Base-by-base conservation (phyloP, 1,140 invertebrate genomes). In the Drosophila setifemur region DNA sequence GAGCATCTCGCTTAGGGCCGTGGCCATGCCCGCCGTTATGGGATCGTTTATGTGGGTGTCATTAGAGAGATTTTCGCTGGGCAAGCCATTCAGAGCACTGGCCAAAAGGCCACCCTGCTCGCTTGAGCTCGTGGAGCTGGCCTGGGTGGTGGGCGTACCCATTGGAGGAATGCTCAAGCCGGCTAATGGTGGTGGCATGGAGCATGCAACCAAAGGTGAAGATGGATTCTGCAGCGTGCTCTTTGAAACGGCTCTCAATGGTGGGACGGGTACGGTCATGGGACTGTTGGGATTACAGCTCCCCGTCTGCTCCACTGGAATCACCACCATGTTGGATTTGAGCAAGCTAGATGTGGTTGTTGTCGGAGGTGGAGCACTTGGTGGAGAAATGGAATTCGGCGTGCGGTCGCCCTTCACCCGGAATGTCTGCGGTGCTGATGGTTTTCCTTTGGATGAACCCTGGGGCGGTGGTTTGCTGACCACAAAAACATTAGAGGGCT, bases 1-100 rank as follows among this genome's bases (percentile, higher is more conserved):
- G 0, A 91, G 66, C 21, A 90, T 60, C 25, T 92, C 91, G 40
- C 75, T 90, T 2, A 91, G 43, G 4, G 88, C 86, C 9, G 82
- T 70, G 7, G 86, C 73, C 18, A 91, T 44, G 23, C 66, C 89
- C 21, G 53, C 86, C 2, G 68, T 89, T 16, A 74, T 75, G 26
- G 77, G 73, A 52, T 86, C 87, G 14, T 35, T 16, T 0, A 39
- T 35, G 1, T 44, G 19, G 1, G 64, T 11, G 2, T 79, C 81
- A 31, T n/a, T 70, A 2, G 49, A 19, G 23, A 60, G 4, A 0
- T 47, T 26, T 7, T 81, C 81, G 35, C 12, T 76, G 0, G 67
- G 21, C 12, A 69, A 25, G 14, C 81, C 81, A 21, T 85, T 85
- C 2, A 81, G 19, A 0, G 71, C 79, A 35, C 18, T 86, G 11